Conservation (phyloP, 2,888 invertebrate genomes). For the Criorhina ranunculi region DNA sequence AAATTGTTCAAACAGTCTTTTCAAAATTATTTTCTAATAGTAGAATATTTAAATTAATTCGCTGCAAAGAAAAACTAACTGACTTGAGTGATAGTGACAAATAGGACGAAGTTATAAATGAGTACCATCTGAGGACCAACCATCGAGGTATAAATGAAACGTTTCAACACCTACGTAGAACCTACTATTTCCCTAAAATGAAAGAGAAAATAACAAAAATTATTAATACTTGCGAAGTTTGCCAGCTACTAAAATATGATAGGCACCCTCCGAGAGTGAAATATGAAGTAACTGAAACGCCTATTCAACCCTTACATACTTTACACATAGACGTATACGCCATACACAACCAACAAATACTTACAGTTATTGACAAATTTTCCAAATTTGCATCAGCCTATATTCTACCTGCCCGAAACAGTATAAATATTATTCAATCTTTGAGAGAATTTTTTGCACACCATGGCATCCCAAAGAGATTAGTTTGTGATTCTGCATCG, state of each 20-base stretch:
- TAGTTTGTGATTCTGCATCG: conserved; percentile 65
- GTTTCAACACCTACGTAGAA: conserved; percentile 65
- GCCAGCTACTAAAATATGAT: conserved; percentile 54
- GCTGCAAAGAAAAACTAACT: conserved; percentile 7
- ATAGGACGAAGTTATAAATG: conserved; percentile 73
- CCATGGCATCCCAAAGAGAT: conserved; percentile 55
- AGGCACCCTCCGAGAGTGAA: conserved; percentile 68
- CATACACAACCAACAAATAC: conserved; percentile 58
- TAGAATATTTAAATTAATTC: conserved; percentile 25
- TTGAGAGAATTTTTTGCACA: conserved; percentile 38
- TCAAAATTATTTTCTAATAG: background rate
- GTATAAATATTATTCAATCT: conserved; percentile 49
- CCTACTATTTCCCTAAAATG: conserved; percentile 74
- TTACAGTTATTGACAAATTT: conserved; percentile 61
- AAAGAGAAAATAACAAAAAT: conserved; percentile 73
- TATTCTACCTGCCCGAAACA: conserved; percentile 52
- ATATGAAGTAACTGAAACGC: conserved; percentile 56
- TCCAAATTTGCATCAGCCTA: conserved; percentile 65
- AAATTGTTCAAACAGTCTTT: conserved; percentile 26
- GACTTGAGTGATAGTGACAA: conserved; percentile 33
- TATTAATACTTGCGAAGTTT: conserved; percentile 65
- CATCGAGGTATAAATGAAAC: conserved; percentile 75
- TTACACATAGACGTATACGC: conserved; percentile 71
- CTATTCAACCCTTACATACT: conserved; percentile 56
- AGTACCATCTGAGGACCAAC: conserved; percentile 70